These are phyloP conservation scores for Antrozous pallidus DNA, from an alignment of 2,797 vertebrate genomes.

Conservation along the genomic window DNA sequence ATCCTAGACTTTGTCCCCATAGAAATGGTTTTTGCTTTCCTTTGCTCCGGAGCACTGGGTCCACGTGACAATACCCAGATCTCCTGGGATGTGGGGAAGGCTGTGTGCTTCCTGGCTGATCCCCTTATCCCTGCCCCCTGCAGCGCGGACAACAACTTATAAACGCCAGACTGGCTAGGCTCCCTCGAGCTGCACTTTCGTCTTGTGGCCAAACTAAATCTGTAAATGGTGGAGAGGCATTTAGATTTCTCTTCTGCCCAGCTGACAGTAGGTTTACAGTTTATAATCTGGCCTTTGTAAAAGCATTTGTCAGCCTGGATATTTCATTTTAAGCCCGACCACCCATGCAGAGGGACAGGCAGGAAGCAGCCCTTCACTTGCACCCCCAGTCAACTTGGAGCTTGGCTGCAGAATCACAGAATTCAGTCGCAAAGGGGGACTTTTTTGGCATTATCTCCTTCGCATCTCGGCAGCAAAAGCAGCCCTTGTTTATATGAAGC, in stretches of 20 bases:
- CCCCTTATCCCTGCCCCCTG: slow-evolving; percentile 77
- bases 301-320: slow-evolving; percentile 94
- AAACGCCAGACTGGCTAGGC: slow-evolving; percentile 76
- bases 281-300: slow-evolving; percentile 93
- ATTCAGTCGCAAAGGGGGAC: slow-evolving; percentile 84
- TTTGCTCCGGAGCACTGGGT: slow-evolving; percentile 73
- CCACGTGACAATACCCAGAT: slow-evolving; percentile 77
- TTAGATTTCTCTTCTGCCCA: slow-evolving; percentile 85
- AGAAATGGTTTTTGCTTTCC: slow-evolving; percentile 49
- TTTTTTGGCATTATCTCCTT: slow-evolving; percentile 84
- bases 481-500: slow-evolving; percentile 89
- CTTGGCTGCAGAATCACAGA: slow-evolving; percentile 86
- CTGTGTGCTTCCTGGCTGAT: slow-evolving; percentile 78
- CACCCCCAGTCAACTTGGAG: slow-evolving; percentile 81
- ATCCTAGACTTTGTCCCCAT: slow-evolving; percentile 59
- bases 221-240: slow-evolving; percentile 84
- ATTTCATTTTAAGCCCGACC: slow-evolving; percentile 90
- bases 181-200: slow-evolving; percentile 77
- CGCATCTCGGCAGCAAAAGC: slow-evolving; percentile 84
- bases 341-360: slow-evolving; percentile 90
- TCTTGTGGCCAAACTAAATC: slow-evolving; percentile 82
- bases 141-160: slow-evolving; percentile 78
- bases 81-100: slow-evolving; percentile 72
- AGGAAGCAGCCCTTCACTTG: slow-evolving; percentile 85
- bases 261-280: slow-evolving; percentile 94